Percentiles rank a stretch among this genome's conserved stretches.
These are phyloP conservation scores for Tetranychus cinnabarinus DNA, from an alignment of 1,140 invertebrate species.

Conservation along the genomic window DNA sequence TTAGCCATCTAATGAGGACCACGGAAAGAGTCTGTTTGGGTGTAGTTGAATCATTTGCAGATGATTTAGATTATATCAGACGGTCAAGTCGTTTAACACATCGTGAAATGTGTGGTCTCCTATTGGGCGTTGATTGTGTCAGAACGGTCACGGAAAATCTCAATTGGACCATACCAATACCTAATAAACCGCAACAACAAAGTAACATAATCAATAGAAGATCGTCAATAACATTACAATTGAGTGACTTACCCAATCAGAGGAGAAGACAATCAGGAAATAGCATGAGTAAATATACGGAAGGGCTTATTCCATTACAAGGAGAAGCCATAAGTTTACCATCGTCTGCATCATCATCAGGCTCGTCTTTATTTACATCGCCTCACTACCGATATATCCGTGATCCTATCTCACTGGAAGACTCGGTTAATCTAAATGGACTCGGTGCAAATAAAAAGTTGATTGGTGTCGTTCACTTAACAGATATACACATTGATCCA, in stretches of 20 bases:
- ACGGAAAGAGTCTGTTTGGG: conserved; percentile 8
- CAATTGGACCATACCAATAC: conserved; percentile 10
- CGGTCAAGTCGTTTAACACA: conserved; percentile 7
- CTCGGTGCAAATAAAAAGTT: neutral
- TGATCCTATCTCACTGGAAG: neutral
- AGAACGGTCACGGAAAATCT: conserved; percentile 7
- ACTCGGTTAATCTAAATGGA: neutral
- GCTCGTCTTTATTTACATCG: neutral
- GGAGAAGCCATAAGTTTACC: too few species aligned
- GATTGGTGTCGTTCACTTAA: conserved; percentile 62
- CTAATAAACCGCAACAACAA: neutral
- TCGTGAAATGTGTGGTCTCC: conserved; percentile 10
- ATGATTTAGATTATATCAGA: conserved; percentile 11
- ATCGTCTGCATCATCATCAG: neutral
- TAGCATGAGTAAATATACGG: too few species aligned
- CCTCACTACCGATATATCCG: too few species aligned
- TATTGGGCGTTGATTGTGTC: conserved; percentile 10
- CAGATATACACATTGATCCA: conserved; percentile 78
- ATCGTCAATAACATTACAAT: neutral
- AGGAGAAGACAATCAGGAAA: too few species aligned
- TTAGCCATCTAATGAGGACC: neutral
- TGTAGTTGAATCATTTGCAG: conserved; percentile 11
- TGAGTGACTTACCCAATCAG: neutral
- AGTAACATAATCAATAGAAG: neutral
- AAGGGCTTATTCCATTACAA: too few species aligned